phyloP scores from a whole-genome alignment of 2,113 vertebrate species.

The Chaetorhynchus papuensis region DNA sequence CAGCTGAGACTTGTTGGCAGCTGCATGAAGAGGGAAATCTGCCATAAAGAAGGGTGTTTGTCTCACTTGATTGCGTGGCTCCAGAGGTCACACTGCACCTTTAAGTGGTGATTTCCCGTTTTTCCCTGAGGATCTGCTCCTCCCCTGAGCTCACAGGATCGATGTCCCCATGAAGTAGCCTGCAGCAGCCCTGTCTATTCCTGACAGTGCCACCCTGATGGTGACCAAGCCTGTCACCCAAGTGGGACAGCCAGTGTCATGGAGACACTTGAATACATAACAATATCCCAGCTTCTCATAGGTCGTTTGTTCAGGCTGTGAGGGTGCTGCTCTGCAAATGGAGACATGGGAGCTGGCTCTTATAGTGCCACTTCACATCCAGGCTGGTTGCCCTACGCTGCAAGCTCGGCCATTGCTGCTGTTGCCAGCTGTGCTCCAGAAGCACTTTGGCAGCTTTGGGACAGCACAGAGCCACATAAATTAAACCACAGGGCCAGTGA shows the following conservation, averaged over 20 bases:
- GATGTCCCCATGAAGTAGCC: rapidly evolving
- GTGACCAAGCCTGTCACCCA: background rate
- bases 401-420: background rate
- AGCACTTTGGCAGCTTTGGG: background rate
- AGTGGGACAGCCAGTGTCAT: background rate
- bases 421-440: background rate
- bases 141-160: background rate
- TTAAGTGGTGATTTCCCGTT: background rate
- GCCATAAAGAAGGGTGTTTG: background rate
- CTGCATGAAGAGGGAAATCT: background rate
- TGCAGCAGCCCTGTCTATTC: background rate
- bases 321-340: background rate
- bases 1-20: background rate
- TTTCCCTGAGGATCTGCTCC: background rate
- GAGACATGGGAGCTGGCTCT: background rate
- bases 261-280: background rate
- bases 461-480: background rate
- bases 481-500: background rate
- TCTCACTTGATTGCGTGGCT: rapidly evolving
- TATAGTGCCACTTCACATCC: background rate
- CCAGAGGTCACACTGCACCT: background rate
- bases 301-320: background rate
- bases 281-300: background rate
- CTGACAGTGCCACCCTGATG: background rate
- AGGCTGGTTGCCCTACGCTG: background rate